phyloP scores from a whole-genome alignment of 1,140 invertebrate species.

The Heliconius congener region DNA sequence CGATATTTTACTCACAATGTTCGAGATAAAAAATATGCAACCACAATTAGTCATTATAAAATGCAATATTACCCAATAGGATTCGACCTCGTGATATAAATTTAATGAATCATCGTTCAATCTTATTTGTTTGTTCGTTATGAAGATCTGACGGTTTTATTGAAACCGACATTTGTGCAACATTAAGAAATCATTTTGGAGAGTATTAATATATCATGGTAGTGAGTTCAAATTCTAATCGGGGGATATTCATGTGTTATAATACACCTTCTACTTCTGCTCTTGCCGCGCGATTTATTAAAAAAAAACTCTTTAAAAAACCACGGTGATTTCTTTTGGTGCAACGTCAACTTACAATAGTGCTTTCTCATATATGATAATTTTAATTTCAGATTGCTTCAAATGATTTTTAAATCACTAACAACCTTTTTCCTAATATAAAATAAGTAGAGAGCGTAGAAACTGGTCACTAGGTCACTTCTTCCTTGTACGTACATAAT shows the following conservation, averaged over 20 bases:
- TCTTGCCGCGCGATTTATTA: too few species aligned
- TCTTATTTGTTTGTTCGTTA: background rate
- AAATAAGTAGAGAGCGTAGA: too few species aligned
- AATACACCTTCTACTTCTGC: too few species aligned
- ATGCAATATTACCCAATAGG: conserved; percentile 8
- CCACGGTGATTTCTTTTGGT: too few species aligned
- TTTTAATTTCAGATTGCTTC: too few species aligned
- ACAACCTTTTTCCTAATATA: too few species aligned
- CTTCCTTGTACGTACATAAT: background rate
- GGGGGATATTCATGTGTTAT: too few species aligned
- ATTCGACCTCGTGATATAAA: conserved; percentile 5
- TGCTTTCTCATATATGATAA: too few species aligned
- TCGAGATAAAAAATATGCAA: conserved; percentile 5
- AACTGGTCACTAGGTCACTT: background rate
- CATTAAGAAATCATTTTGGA: background rate
- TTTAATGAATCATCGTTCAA: conserved; percentile 3
- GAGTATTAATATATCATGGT: background rate
- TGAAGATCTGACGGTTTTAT: background rate
- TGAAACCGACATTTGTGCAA: background rate
- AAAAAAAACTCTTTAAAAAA: too few species aligned
- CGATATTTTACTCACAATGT: background rate
- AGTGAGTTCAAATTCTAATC: too few species aligned
- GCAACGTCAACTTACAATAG: too few species aligned
- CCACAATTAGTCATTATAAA: background rate
- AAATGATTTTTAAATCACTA: too few species aligned